Evolutionary conservation across 2,888 invertebrate species (phyloP), one percentile per base, ranked within the genome.

Genomic region (Drosophila siamana): DNA sequence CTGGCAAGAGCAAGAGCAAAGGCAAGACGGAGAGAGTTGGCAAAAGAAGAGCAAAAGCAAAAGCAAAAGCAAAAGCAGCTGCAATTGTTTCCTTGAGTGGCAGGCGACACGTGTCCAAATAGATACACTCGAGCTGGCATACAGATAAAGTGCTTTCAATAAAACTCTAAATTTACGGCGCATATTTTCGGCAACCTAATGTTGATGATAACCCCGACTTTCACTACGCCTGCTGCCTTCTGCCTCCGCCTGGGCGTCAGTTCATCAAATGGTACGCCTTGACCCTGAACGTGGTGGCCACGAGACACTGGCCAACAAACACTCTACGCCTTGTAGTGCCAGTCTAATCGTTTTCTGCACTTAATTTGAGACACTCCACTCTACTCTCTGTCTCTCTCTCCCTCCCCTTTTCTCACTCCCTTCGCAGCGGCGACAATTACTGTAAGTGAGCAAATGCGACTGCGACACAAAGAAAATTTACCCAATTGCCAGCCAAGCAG

Each of bases 291-390:
- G 55, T 60, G 61, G 41, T 15, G n/a, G n/a, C n/a, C n/a, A n/a
- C 55, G 51, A 41, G 43, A 62, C 54, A 41, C 40, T 9, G 16
- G 19, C 8, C 19, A 13, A 24, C 26, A 15, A 30, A 41, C 15
- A 38, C 36, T 38, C 48, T 11, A 30, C 44, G 19, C 6, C 43
- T 40, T n/a, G n/a, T n/a, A 40, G 41, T 46, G 51, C 48, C 9
- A 50, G 48, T 60, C 66, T 68, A 86, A 82, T 80, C 87, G 85
- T 65, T 64, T 73, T 86, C 87, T 83, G 82, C 82, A 83, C 87
- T 83, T 83, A 83, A 83, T 83, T 86, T 75, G 70, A 66, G 66
- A 51, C 76, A 51, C 65, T 54, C 50, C 33, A 11, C 28, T 9
- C 28, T 3, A 9, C 28, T 9, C 28, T 28, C 28, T 26, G 4